Base-by-base conservation (phyloP, 1,140 invertebrate species). In the Drosophila willistoni region DNA sequence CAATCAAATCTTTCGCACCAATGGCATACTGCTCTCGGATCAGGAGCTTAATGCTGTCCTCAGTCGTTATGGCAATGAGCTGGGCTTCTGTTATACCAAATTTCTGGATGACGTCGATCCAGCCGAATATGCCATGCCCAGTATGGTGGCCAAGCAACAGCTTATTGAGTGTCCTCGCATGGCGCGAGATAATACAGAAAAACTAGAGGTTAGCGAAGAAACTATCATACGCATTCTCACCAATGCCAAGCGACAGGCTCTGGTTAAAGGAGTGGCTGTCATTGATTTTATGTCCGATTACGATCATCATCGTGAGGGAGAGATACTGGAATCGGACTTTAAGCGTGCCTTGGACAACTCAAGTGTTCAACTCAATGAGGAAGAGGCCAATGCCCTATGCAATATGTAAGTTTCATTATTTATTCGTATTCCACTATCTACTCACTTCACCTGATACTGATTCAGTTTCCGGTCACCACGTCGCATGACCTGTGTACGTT, bases 241-340 rank as follows among this genome's bases (percentile, higher is more conserved):
- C 6, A 95, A 95, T 90, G 95, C 95, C 68, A 96, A 96, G 87
- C 94, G 94, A n/a, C 86, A 94, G 93, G 93, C 95, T 22, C 94
- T 95, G 1, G 93, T 94, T 51, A 95, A 95, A 71, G 93, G 95
- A 29, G 92, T 95, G 0, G 92, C 94, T 7, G 94, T 95, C 42
- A 90, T 93, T 1, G 94, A 96, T 76, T 96, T 96, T 79, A 81
- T 96, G 62, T 83, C 90, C 33, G 93, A 94, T 81, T 95, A 94
- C 74, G 95, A 96, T 91, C 81, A 77, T 1, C 93, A 93, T 65
- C 94, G 94, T 64, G 93, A 95, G 83, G 91, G 93, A 44, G 90
- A 94, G 34, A 94, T 96, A 61, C 90, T 93, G 5, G 93, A 93
- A 61, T 90, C 93, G 0, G 93, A 96, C 91, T 96, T 96, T 91